Percentiles rank a stretch among this genome's conserved stretches.
phyloP scores from a whole-genome alignment of 2,113 vertebrate species.

The Archocentrus centrarchus region DNA sequence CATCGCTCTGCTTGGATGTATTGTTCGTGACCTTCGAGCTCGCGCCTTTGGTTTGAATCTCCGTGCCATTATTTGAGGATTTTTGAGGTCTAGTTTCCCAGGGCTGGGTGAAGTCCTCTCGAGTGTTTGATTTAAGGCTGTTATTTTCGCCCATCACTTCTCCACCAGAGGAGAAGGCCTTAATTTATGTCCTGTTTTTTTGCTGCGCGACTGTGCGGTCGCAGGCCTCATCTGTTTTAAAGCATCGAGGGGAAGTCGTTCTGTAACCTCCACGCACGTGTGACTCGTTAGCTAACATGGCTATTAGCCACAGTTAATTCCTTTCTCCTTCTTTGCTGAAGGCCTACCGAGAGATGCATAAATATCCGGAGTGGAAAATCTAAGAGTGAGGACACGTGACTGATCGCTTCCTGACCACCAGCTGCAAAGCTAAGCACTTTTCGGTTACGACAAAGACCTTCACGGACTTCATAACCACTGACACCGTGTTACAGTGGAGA shows the following conservation, averaged over 20 bases:
- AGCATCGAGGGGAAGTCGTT: conserved; percentile 55
- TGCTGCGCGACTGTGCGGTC: conserved; percentile 40
- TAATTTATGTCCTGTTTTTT: conserved; percentile 56
- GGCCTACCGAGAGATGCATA: conserved; percentile 38
- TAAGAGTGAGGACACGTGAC: conserved; percentile 37
- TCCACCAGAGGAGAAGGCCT: conserved; percentile 26
- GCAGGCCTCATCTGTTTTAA: conserved; percentile 58
- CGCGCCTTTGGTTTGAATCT: conserved; percentile 29
- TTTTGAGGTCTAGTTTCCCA: conserved; percentile 45
- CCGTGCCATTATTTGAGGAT: conserved; percentile 20
- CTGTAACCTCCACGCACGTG: conserved; percentile 56
- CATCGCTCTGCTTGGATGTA: background rate
- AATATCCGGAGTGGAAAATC: conserved; percentile 48
- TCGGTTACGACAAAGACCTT: conserved; percentile 54
- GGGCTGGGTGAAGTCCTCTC: conserved; percentile 13
- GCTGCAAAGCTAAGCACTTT: conserved; percentile 55
- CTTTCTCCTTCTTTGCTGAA: conserved; percentile 38
- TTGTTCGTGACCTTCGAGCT: conserved; percentile 11
- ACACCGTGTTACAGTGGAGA: background rate
- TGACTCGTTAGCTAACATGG: conserved; percentile 67
- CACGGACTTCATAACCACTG: conserved; percentile 29
- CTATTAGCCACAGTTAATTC: conserved; percentile 63
- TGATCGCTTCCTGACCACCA: conserved; percentile 30
- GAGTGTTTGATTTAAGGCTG: conserved; percentile 50
- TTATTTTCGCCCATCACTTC: conserved; percentile 50